Evolutionary conservation across 2,797 vertebrate genomes (phyloP).

Genomic region (Avahi laniger): DNA sequence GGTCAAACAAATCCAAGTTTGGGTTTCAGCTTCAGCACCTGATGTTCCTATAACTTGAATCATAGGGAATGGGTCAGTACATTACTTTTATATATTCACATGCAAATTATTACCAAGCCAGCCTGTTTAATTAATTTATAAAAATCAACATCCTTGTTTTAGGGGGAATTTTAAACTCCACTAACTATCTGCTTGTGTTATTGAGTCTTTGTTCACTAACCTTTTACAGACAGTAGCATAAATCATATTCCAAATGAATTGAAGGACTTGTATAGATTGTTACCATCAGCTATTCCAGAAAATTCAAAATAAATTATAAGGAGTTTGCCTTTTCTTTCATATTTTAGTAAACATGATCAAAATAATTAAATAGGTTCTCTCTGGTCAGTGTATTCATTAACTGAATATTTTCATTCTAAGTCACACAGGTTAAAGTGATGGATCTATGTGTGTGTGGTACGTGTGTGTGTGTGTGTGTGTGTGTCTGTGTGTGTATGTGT

Average conservation of each 20-base stretch:
- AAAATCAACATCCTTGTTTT: neutral
- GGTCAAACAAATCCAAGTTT: neutral
- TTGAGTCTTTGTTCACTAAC: neutral
- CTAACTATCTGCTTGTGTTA: neutral
- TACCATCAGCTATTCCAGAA: slow-evolving; percentile 54
- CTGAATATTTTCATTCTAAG: slow-evolving; percentile 42
- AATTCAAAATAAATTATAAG: slow-evolving; percentile 58
- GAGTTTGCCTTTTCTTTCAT: slow-evolving; percentile 47
- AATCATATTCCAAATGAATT: neutral
- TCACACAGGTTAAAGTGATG: slow-evolving; percentile 50
- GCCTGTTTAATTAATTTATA: neutral
- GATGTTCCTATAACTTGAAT: neutral
- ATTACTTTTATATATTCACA: neutral
- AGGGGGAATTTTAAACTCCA: neutral
- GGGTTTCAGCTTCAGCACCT: neutral
- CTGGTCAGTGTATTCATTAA: slow-evolving; percentile 57
- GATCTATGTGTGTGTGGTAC: neutral
- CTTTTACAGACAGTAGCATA: neutral
- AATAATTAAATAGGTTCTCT: slow-evolving; percentile 59
- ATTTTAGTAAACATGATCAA: slow-evolving; percentile 55
- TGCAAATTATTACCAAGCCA: neutral
- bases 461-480: neutral
- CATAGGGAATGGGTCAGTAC: neutral
- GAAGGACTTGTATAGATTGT: neutral
- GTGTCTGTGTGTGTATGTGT: neutral